Evolutionary conservation across 2,113 vertebrate species (phyloP), one percentile per base, ranked within the genome.

Genomic region (Tor tambroides): DNA sequence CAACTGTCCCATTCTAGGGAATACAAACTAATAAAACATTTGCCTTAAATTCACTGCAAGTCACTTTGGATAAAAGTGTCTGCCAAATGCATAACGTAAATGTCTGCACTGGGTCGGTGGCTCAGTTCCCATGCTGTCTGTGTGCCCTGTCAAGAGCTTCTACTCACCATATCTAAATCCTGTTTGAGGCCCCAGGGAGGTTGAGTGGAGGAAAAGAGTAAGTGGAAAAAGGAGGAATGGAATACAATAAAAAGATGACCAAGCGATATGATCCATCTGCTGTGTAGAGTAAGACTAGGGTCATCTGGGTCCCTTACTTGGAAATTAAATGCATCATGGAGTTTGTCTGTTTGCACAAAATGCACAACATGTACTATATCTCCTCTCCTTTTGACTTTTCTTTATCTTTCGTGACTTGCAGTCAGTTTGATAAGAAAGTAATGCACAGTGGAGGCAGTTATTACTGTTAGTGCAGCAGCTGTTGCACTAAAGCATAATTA

Each of bases 161-260:
- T 86, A 80, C 85, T 30, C 75, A 59, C 19, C n/a, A 26, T 67
- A 28, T 77, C 77, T 56, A 88, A 88, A 82, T 88, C 61, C 85
- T 72, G 71, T 28, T 67, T 46, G 67, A 83, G 71, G 51, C 43
- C 21, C 19, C 28, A 28, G 41, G 26, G 77, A 41, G 69, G 38
- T 19, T 43, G 9, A 67, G n/a, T 46, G n/a, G 67, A 67, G 59
- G 59, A 28, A 15, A 59, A 72, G 15, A 71, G 80, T 51, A 30
- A 43, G 79, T 11, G 23, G 38, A 59, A 72, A 63, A 59, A 41
- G 35, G 8, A 83, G 30, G 74, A 30, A 82, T 46, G 15, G n/a
- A 82, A 67, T 67, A 65, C n/a, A 23, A 32, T 71, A 15, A 49
- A 65, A 54, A 67, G 59, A 26, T 83, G 26, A 75, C 14, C 32